Evolutionary conservation across 2,888 invertebrate genomes (phyloP).

Genomic region (Ectemnius cavifrons): DNA sequence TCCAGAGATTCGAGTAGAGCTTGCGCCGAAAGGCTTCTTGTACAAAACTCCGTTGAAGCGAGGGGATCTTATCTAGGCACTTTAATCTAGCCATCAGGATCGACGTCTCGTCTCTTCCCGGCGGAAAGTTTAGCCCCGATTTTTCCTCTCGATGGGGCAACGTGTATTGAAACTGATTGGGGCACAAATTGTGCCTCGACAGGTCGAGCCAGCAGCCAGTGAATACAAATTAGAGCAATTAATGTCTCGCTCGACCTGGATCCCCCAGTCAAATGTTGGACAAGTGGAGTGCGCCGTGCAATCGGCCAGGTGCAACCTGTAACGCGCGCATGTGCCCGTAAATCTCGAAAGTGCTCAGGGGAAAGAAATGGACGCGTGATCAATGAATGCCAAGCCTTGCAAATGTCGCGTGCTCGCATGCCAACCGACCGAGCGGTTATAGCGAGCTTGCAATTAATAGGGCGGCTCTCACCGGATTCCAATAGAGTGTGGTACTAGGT

Average conservation of each 20-base stretch:
- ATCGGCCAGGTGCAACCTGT: background rate
- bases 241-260: background rate
- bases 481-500: background rate
- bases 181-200: no score
- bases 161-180: no score
- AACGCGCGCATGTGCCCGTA: background rate
- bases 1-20: no score
- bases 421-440: background rate
- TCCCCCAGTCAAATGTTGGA: background rate
- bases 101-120: no score
- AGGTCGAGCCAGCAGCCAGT: background rate
- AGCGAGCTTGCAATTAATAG: background rate
- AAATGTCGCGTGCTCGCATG: background rate
- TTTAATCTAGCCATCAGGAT: no score
- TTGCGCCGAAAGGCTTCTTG: no score
- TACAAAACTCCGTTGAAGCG: no score
- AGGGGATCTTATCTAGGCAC: no score
- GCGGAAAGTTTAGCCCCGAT: no score
- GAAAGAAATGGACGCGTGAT: background rate
- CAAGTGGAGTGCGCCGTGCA: background rate
- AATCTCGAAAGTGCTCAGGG: background rate
- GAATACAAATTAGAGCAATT: conserved; percentile 1
- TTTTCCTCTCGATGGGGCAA: no score
- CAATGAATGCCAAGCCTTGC: background rate
- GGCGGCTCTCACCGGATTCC: background rate